Evolutionary conservation across 2,888 invertebrate genomes (phyloP).

Genomic region (Stenchaetothrips biformis): DNA sequence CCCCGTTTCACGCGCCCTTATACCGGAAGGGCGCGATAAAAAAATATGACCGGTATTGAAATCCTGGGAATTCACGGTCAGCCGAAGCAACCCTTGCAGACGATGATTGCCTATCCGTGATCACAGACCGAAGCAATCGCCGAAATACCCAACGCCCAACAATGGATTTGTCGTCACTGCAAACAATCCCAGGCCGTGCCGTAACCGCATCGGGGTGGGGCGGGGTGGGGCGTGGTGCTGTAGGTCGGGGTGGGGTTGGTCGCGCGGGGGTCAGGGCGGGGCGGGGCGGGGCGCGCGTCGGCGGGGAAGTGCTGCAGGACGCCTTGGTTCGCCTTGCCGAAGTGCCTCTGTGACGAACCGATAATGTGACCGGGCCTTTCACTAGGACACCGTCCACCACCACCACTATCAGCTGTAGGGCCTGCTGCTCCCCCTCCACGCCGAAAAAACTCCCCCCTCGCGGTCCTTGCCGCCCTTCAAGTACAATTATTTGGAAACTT

Average conservation of each 20-base stretch:
- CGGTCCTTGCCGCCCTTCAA: neutral
- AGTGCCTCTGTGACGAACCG: constrained; percentile 18
- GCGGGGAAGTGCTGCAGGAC: neutral
- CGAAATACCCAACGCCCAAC: too few species aligned
- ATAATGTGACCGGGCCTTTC: constrained; percentile 10
- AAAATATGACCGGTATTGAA: neutral
- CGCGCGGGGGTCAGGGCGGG: neutral
- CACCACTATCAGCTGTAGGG: neutral
- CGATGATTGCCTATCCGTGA: neutral
- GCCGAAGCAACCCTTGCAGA: neutral
- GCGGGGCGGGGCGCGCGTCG: neutral
- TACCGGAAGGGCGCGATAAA: neutral
- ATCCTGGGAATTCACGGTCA: neutral
- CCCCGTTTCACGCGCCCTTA: too few species aligned
- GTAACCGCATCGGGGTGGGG: neutral
- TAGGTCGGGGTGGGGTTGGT: neutral
- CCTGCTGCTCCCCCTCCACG: neutral
- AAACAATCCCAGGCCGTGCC: neutral
- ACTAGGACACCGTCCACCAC: neutral
- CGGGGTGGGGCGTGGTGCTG: neutral
- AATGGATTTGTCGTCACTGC: too few species aligned
- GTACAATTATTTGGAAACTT: constrained; percentile 20
- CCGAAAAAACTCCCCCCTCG: neutral
- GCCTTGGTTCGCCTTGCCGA: neutral
- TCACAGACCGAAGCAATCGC: neutral